Base-by-base conservation (phyloP, 2,113 vertebrate genomes). In the Hypanus sabinus region DNA sequence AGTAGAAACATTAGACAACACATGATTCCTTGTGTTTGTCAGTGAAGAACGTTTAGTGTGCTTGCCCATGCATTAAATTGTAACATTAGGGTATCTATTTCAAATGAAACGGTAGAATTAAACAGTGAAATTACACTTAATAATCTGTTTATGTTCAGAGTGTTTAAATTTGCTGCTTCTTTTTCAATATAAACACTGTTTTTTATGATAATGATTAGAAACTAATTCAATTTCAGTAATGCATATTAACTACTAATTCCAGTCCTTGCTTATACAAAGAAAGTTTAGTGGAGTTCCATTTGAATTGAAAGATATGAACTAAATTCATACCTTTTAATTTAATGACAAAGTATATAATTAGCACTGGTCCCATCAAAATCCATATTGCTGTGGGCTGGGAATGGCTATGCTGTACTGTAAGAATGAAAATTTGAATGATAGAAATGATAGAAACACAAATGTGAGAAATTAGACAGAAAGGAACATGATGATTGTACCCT, bases 31-130 rank as follows among this genome's bases (percentile, higher is more conserved):
- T 14, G 65, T 46, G 33, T 7, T 38, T 92, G 33, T 92, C 90
- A 71, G 87, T 38, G 22, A 71, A 7, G 62, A 68, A 30, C 22
- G 68, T 68, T 90, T 68, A 90, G 38, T 55, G 18, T 83, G 80
- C 36, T 62, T 60, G 83, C 30, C 57, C 27, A 62, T 62, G 22
- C 12, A 87, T 62, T 62, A 87, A 87, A 62, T 87, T 60, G 27
- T 62, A 88, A 60, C 18, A n/a, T n/a, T 88, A 60, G 27, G 57
- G 57, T 55, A 88, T 12, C 57, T 88, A 88, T 1, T 60, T 30
- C 57, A 88, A 88, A 88, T 62, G 57, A 88, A 33, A n/a, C n/a
- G 2, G 83, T 62, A 62, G 83, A 88, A 88, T 62, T 62, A 87
- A 60, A 87, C 24, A 8, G 27, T 24, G 0, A 24, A 57, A 57